These are phyloP conservation scores for Limanda limanda DNA, from an alignment of 2,113 vertebrate species.

Conservation along the genomic window DNA sequence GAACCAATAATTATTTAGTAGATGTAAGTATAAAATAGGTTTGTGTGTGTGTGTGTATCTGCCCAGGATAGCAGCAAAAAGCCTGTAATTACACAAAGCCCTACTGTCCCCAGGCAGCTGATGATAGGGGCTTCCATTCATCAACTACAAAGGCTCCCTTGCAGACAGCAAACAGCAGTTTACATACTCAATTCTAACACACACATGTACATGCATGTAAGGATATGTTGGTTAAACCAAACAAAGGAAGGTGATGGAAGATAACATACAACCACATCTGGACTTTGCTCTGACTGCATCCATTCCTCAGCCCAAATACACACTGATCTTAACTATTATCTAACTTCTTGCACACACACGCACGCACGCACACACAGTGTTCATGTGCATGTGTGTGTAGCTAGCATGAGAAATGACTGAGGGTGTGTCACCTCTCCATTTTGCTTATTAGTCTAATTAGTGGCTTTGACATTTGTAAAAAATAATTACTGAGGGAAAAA, in stretches of 20 bases:
- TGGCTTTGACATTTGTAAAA: conserved; percentile 53
- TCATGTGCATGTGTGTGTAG: background rate
- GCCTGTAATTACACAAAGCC: conserved; percentile 42
- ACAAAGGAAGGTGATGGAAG: conserved; percentile 9
- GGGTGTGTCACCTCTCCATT: conserved; percentile 42
- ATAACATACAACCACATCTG: conserved; percentile 5
- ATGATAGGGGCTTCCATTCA: conserved; percentile 32
- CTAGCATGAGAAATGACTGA: conserved; percentile 17
- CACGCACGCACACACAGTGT: too few species aligned
- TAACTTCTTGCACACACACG: too few species aligned
- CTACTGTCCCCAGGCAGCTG: conserved; percentile 22
- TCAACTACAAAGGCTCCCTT: conserved; percentile 38
- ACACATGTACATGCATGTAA: conserved; percentile 14
- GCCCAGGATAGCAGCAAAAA: conserved; percentile 4
- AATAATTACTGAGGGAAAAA: conserved; percentile 56
- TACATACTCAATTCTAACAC: conserved; percentile 5
- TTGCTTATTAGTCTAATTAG: conserved; percentile 55
- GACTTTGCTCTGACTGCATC: background rate
- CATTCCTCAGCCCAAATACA: background rate
- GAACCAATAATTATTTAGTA: background rate
- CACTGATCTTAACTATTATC: too few species aligned
- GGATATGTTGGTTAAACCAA: conserved; percentile 5
- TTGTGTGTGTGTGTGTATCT: background rate
- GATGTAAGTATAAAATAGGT: background rate
- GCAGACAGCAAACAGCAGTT: conserved; percentile 17